Evolutionary conservation across 2,888 invertebrate species (phyloP), one percentile per base, ranked within the genome.

Genomic region (Sphaerophoria rueppellii): DNA sequence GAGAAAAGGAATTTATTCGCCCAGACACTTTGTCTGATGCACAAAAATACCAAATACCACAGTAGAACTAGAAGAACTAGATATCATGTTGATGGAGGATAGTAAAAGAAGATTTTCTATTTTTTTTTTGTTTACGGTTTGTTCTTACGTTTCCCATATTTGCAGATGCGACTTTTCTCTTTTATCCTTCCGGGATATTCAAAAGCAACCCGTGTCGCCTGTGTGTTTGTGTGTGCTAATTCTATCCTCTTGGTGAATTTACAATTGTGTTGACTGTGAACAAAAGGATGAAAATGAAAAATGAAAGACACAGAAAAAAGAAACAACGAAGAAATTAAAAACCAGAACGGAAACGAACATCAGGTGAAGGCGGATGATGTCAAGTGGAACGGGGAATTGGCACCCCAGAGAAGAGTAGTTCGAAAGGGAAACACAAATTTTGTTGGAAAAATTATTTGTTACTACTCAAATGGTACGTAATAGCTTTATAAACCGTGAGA

Each of bases 141-240:
- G 9, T 60, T 57, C 48, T 60, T 16, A 14, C n/a, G 35, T 11
- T 71, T 60, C 11, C 63, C 65, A 50, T 74, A 58, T 77, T 61
- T 73, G 69, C 50, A 40, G 50, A 61, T 48, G 60, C 70, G 60
- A 50, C 43, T 48, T 46, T 43, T 73, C 40, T 40, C 1, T 71
- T 71, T 69, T 67, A 79, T 79, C 71, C 82, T 83, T 83, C 82
- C 82, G 79, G 74, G 71, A 75, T 50, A 50, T 65, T 78, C 9
- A 12, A n/a, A 37, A 24, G 12, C 67, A 50, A 9, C 34, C 0
- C 61, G 37, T 24, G 16, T 65, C 24, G 7, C 12, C 1, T 65
- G 6, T 65, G 40, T 72, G 67, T 24, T 24, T 43, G 67, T 34
- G 6, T 72, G 73, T 40, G 73, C 73, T 73, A 70, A 75, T 75